Evolutionary conservation across 1,140 invertebrate genomes (phyloP), one percentile per base, ranked within the genome.

Genomic region (Drosophila burlai): DNA sequence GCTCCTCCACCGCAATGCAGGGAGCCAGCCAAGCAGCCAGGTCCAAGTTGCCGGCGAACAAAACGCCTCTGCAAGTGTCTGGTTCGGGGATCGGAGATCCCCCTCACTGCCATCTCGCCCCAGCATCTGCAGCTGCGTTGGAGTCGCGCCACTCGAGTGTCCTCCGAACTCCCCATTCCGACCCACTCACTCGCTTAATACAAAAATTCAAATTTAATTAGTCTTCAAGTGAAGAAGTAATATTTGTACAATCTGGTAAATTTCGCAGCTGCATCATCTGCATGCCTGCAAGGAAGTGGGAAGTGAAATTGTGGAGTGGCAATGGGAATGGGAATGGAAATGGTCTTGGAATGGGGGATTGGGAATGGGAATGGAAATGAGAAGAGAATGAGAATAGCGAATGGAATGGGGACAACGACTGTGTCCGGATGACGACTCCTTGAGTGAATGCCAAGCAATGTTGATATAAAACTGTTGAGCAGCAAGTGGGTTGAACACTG

Each of bases 221-320:
- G 85, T 90, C 85, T 89, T 90, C 81, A 76, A 90, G 85, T 85
- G 85, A 90, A 85, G 82, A 81, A 85, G 85, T 90, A 89, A 90
- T 89, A 90, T 89, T 90, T 90, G 66, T 84, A 87, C 85, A 90
- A 89, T 90, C 78, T 86, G 80, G 68, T 76, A 69, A 73, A 77
- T 71, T 84, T 90, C 64, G 84, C 84, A 89, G 78, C 81, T 89
- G 81, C 83, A 86, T 62, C 63, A 68, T 71, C 73, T 76, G 69
- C 67, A 66, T 67, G 52, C 40, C 29, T n/a, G 34, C 73, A 81
- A 75, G 67, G 84, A 85, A 86, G 83, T 80, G 81, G 75, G 55
- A 72, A 71, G 77, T 66, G 46, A 64, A 60, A 76, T 45, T 66
- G 59, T 36, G 54, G 46, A 66, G 38, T 66, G 61, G 62, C 15